Evolutionary conservation across 1,140 invertebrate genomes (phyloP), one percentile per base, ranked within the genome.

Genomic region (Zaprionus africanus): DNA sequence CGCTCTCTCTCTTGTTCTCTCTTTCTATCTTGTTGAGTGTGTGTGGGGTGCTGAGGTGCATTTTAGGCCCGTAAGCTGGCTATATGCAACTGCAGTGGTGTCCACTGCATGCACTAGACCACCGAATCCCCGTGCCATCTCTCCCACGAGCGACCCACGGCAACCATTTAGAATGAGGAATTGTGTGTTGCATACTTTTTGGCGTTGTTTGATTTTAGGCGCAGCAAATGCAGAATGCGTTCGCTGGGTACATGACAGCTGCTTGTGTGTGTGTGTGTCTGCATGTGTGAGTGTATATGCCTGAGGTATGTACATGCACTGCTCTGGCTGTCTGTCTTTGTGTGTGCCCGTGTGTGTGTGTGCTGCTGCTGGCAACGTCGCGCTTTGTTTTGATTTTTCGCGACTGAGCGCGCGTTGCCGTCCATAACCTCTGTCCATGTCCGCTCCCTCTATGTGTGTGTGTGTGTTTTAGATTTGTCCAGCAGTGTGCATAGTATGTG

Each of bases 361-460:
- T 34, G 67, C 36, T 28, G 51, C 57, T 65, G 73, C 24, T 76
- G 85, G 78, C 85, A 51, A 51, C 46, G 81, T 90, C 72, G 85
- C 86, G 86, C 85, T 90, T 90, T 90, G 85, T 90, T 90, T 90
- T 90, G 85, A 90, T 90, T 90, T 90, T 90, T 90, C 86, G 85
- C 86, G 85, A 90, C 86, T 80, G 86, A 90, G 85, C 85, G 85
- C 85, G 70, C 82, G 72, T 81, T 82, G 79, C 81, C 81, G 75
- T 84, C 64, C 78, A 60, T 61, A 41, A 26, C 36, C 24, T 53
- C 46, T 58, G 56, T 5, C 12, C 56, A 58, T 58, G 54, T 66
- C 62, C 62, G 17, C 28, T 22, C 19, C 11, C 28, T 13, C 15
- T 65, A 0, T 53, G 31, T 67, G 34, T 73, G 60, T 75, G 46